Conservation (phyloP, 1,140 invertebrate genomes). For the Rhopalosiphum padi region DNA sequence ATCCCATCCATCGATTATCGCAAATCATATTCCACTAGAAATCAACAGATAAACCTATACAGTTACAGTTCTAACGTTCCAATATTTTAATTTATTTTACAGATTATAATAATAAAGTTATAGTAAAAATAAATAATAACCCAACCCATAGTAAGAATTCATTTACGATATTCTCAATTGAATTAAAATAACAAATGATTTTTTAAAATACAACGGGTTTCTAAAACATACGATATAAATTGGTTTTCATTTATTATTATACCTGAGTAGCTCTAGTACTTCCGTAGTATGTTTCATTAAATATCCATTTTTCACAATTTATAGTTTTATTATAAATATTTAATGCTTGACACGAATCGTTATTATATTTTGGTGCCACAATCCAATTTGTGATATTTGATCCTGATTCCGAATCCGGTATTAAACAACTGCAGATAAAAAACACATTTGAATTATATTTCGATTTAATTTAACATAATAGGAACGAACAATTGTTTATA, state of each 20-base stretch:
- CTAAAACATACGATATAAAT: background rate
- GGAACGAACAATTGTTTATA: background rate
- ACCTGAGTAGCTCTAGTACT: conserved; percentile 37
- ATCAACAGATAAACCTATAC: background rate
- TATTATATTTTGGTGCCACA: background rate
- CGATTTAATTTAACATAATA: background rate
- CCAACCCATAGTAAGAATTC: background rate
- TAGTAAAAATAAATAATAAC: background rate
- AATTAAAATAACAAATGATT: background rate
- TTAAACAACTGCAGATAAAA: conserved; percentile 8
- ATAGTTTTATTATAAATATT: background rate
- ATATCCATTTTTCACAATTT: conserved; percentile 39
- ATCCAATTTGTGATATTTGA: conserved; percentile 16
- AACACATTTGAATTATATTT: background rate
- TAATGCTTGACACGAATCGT: conserved; percentile 27
- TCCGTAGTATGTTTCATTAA: conserved; percentile 29
- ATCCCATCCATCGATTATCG: conserved; percentile 78
- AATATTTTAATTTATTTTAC: background rate
- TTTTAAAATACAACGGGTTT: background rate
- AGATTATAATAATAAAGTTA: background rate
- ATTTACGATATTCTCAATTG: background rate
- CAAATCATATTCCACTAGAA: conserved; percentile 84
- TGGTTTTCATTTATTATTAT: background rate
- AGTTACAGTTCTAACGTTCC: background rate
- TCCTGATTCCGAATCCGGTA: background rate